Conservation (phyloP, 2,797 vertebrate species). For the Allobates femoralis region DNA sequence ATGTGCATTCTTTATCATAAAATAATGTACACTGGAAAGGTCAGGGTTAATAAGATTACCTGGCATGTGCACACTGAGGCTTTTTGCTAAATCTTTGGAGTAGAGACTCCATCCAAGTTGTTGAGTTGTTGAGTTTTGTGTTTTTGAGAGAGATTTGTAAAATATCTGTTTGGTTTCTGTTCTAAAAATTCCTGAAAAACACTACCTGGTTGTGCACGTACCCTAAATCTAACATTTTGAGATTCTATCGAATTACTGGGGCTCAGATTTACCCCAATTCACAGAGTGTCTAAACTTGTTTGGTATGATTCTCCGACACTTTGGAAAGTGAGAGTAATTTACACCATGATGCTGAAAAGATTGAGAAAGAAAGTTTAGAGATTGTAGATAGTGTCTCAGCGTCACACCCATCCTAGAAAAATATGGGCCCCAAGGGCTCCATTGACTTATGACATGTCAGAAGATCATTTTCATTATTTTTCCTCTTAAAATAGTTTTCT, state of each 20-base stretch:
- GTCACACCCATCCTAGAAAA: not conserved
- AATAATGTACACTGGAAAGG: not conserved
- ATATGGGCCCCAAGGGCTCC: not conserved
- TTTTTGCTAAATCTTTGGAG: no score
- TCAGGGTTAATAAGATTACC: not conserved
- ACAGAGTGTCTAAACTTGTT: not conserved
- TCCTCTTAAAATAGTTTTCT: no score
- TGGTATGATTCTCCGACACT: not conserved
- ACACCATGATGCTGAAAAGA: no score
- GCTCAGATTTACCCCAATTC: not conserved
- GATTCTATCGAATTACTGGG: not conserved
- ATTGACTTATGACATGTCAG: not conserved
- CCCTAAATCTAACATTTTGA: not conserved
- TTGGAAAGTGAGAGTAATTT: no score
- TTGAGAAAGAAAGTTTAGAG: not conserved
- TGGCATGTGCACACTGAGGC: no score
- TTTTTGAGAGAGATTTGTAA: no score
- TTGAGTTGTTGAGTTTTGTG: no score
- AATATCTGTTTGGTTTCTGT: no score
- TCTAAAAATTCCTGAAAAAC: no score
- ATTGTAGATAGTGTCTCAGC: not conserved
- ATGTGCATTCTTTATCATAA: not conserved
- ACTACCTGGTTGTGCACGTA: no score
- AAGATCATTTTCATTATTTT: not conserved
- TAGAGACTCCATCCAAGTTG: no score